phyloP scores from a whole-genome alignment of 2,113 vertebrate species.

The Dicerorhinus sumatrensis region DNA sequence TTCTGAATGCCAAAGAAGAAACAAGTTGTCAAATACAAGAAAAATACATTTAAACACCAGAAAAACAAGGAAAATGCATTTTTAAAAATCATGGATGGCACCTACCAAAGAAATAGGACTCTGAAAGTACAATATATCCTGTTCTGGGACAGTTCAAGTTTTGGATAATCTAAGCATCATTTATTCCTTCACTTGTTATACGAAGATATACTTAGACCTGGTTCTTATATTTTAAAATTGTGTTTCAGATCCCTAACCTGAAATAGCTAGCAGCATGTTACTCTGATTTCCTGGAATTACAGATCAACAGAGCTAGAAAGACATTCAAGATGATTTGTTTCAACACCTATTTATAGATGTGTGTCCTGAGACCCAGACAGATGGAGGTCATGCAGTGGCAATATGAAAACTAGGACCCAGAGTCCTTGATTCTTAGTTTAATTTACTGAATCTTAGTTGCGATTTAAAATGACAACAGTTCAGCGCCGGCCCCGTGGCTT shows the following conservation, averaged over 20 bases:
- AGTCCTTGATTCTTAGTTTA: background rate
- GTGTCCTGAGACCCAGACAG: background rate
- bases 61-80: background rate
- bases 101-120: background rate
- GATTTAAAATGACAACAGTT: background rate
- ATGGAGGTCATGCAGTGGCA: background rate
- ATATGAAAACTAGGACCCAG: background rate
- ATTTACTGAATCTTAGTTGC: background rate
- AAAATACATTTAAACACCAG: constrained; percentile 10
- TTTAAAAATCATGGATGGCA: background rate
- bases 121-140: background rate
- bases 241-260: constrained; percentile 16
- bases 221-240: constrained; percentile 27
- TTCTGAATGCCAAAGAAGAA: background rate
- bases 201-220: background rate
- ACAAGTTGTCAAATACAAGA: background rate
- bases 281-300: constrained; percentile 66
- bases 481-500: background rate
- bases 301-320: constrained; percentile 51
- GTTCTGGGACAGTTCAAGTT: background rate
- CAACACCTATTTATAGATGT: constrained; percentile 65
- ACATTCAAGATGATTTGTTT: constrained; percentile 48
- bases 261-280: constrained; percentile 55
- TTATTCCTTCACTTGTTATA: background rate
- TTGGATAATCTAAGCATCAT: background rate